Evolutionary conservation across 2,797 vertebrate genomes (phyloP), one percentile per base, ranked within the genome.

Genomic region (Pagetopsis macropterus): DNA sequence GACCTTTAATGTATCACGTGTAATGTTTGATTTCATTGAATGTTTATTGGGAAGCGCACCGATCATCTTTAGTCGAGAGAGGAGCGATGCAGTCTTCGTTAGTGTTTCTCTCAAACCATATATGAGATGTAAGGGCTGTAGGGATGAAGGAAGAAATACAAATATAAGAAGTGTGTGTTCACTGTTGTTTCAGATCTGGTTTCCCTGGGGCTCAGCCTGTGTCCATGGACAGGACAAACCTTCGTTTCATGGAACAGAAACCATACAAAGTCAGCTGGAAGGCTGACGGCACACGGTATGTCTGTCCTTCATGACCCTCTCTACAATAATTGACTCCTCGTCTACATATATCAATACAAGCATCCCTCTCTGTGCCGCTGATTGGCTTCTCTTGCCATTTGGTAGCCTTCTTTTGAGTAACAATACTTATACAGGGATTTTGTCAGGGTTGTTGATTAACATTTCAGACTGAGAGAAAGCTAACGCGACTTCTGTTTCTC

Each of bases 181-280:
- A 1, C 54, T 65, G 50, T 51, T 82, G 56, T 81, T 88, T 76
- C 81, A 99, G 97, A 83, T 96, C 96, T 90, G 97, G 98, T 80
- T 99, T 99, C 87, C 98, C 98, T 50, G 98, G 98, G 65, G 97
- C 98, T 17, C 98, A 99, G 81, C 98, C 98, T 17, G 96, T 99
- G 84, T 99, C 98, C 81, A 99, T 99, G 98, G 97, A 99, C 90
- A 95, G 96, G 63, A 94, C 96, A 83, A 99, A 99, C 90, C 95
- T 99, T 80, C 95, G 94, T 78, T 94, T 99, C 81, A 87, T 99
- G 82, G 96, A 98, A 75, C 95, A 97, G 91, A 98, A 97, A 70
- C 95, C 95, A 19, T 99, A 99, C 91, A 99, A 98, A 96, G 98
- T 99, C 92, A 99, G 98, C 95, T 99, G 98, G 98, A 99, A 99